Conservation (phyloP, 2,888 invertebrate species). For the Cryptosula pallasiana region DNA sequence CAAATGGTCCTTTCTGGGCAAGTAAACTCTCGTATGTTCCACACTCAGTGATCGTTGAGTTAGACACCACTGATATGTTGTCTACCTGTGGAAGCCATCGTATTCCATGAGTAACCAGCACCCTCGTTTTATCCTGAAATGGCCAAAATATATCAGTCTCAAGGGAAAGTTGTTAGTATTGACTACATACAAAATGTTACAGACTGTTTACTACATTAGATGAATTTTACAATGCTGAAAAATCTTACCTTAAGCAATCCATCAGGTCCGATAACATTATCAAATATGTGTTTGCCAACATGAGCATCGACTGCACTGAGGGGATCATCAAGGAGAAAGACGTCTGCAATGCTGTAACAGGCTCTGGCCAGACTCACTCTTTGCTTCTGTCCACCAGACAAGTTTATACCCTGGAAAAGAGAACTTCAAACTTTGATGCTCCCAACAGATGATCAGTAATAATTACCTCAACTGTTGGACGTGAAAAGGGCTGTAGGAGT, state of each 20-base stretch:
- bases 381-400: slow-evolving; percentile 31
- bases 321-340: slow-evolving; percentile 93
- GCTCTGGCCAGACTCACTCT: slow-evolving; percentile 51
- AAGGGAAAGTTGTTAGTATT: too few species aligned
- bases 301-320: slow-evolving; percentile 91
- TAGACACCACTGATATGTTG: slow-evolving; percentile 79
- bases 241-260: slow-evolving; percentile 50
- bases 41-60: slow-evolving; percentile 79
- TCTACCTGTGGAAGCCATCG: slow-evolving; percentile 86
- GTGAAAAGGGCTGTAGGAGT: too few species aligned
- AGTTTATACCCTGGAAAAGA: slow-evolving; percentile 49
- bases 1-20: slow-evolving; percentile 65
- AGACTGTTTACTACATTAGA: too few species aligned
- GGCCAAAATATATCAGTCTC: too few species aligned
- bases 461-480: too few species aligned
- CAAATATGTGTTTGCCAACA: slow-evolving; percentile 95
- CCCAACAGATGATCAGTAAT: too few species aligned
- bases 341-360: slow-evolving; percentile 49
- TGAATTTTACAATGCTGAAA: neutral
- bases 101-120: slow-evolving; percentile 86
- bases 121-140: neutral
- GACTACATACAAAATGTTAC: neutral
- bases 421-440: too few species aligned
- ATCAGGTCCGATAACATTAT: slow-evolving; percentile 79
- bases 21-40: slow-evolving; percentile 86